Evolutionary conservation across 2,797 vertebrate genomes (phyloP).

Genomic region (Cossypha niveicapilla): DNA sequence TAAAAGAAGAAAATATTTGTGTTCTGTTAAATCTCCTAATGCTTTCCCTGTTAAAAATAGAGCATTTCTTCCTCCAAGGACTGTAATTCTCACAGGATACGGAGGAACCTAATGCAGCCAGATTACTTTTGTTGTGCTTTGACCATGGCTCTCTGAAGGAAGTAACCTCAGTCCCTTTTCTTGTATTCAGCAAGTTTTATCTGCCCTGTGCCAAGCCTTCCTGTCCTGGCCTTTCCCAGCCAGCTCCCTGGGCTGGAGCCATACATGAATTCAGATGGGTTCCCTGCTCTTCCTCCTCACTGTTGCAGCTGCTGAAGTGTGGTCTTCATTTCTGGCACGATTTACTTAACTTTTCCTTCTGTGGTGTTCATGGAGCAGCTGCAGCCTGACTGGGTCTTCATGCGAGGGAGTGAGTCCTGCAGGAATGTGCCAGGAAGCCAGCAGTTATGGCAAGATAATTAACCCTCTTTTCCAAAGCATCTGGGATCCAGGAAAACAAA

Average conservation of each 20-base stretch:
- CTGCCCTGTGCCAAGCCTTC: not conserved
- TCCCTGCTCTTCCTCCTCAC: not conserved
- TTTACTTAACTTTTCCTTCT: not conserved
- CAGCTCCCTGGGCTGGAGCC: not conserved
- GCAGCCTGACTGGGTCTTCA: not conserved
- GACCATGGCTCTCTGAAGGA: not conserved
- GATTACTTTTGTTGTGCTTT: not conserved
- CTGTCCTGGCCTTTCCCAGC: not conserved
- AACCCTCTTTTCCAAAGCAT: not conserved
- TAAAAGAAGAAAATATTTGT: not conserved
- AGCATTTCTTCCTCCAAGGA: not conserved
- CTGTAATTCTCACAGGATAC: not conserved
- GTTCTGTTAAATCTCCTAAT: not conserved
- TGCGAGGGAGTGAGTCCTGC: not conserved
- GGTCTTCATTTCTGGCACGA: not conserved
- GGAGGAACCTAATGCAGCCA: not conserved
- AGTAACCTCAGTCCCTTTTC: not conserved
- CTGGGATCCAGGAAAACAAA: not conserved
- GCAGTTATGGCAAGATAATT: constrained; percentile 1
- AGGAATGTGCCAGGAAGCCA: not conserved
- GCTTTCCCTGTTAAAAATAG: not conserved
- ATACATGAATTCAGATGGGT: not conserved
- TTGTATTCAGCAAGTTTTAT: not conserved
- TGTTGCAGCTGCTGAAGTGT: not conserved
- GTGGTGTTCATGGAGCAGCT: not conserved